Percentiles rank a stretch among this genome's conserved stretches.
These are phyloP conservation scores for Drosophila dives DNA, from an alignment of 2,888 invertebrate species.

Conservation along the genomic window DNA sequence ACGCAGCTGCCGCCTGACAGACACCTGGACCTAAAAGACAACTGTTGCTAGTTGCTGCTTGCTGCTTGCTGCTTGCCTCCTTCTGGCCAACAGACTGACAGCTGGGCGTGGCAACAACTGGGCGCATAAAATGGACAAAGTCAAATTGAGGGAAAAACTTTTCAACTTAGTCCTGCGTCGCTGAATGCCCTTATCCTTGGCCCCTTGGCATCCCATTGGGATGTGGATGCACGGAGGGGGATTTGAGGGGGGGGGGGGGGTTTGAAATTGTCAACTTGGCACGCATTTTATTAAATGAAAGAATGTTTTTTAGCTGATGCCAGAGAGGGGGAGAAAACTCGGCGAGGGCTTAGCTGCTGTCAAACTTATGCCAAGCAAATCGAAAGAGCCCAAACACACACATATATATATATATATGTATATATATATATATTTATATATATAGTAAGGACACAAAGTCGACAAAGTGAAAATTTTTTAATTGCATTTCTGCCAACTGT, in stretches of 20 bases:
- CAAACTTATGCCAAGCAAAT: constrained; percentile 78
- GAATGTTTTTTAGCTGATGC: constrained; percentile 61
- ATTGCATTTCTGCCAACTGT: constrained; percentile 81
- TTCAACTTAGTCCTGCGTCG: constrained; percentile 25
- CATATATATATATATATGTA: background rate
- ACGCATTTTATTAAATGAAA: constrained; percentile 80
- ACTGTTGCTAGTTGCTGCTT: constrained; percentile 49
- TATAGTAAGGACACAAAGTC: constrained; percentile 5
- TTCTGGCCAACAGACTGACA: constrained; percentile 47
- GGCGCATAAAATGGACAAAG: constrained; percentile 30
- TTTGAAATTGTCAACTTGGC: constrained; percentile 79
- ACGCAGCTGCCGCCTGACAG: constrained; percentile 41
- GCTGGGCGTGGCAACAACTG: constrained; percentile 35
- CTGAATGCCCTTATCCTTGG: constrained; percentile 28
- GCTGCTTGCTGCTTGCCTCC: constrained; percentile 1
- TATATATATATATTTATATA: background rate
- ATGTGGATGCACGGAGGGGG: background rate
- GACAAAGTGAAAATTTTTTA: constrained; percentile 77
- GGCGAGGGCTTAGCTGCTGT: constrained; percentile 57
- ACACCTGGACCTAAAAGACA: constrained; percentile 55
- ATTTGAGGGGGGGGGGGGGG: background rate
- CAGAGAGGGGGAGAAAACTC: constrained; percentile 33
- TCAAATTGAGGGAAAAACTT: constrained; percentile 46
- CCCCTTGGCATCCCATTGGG: constrained; percentile 8
- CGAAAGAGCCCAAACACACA: constrained; percentile 53